Evolutionary conservation across 2,797 vertebrate species (phyloP).

Genomic region (Microctenopoma lineatum): DNA sequence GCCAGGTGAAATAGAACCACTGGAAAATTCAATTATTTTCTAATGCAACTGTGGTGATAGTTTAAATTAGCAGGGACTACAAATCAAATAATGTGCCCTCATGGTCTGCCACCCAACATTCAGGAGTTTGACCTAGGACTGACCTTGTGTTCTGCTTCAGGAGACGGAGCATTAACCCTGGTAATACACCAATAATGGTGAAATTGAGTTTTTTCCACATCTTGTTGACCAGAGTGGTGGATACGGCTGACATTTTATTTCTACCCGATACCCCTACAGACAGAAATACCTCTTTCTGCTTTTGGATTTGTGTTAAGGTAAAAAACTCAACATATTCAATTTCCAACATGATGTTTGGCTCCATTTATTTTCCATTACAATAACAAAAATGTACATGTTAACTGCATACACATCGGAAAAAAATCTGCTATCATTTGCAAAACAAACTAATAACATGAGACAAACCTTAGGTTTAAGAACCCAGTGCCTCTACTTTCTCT

Average conservation of each 20-base stretch:
- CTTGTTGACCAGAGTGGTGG: constrained; percentile 66
- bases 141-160: constrained; percentile 77
- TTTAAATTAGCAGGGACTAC: constrained; percentile 47
- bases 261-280: constrained; percentile 24
- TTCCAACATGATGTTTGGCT: constrained; percentile 1
- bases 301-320: constrained; percentile 16
- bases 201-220: constrained; percentile 79
- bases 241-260: constrained; percentile 72
- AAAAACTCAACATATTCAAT: neutral
- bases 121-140: constrained; percentile 65
- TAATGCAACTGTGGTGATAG: constrained; percentile 25
- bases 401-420: neutral
- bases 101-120: constrained; percentile 45
- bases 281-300: constrained; percentile 2
- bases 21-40: constrained; percentile 31
- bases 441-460: too few relatives aligned
- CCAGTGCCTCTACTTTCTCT: constrained; percentile 20
- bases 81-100: constrained; percentile 23
- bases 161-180: constrained; percentile 71
- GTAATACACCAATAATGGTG: constrained; percentile 80
- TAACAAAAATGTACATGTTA: neutral
- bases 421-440: too few relatives aligned
- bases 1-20: neutral
- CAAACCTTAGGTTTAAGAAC: constrained; percentile 18
- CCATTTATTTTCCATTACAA: constrained; percentile 1